Base-by-base conservation (phyloP, 2,888 invertebrate species). In the Arge pagana region DNA sequence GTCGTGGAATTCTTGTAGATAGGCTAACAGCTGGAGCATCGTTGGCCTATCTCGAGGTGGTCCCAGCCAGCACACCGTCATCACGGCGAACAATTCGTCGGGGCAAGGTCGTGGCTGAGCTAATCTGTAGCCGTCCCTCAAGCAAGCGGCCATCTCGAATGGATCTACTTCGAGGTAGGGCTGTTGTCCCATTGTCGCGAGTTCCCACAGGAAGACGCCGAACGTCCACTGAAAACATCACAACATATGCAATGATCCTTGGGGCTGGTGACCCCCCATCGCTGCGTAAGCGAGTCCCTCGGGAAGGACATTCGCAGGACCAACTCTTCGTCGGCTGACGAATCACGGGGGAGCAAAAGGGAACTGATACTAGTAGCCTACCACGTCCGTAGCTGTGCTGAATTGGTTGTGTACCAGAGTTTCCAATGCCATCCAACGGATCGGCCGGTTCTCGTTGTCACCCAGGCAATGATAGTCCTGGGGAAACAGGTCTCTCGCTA, bases 341-440 rank as follows among this genome's bases (percentile, higher is more conserved):
- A 60, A 53, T 8, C 48, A 33, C 18, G 36, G 18, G 37, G 37
- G 19, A 37, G 19, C 48, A n/a, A n/a, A n/a, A n/a, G n/a, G n/a
- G n/a, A n/a, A n/a, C n/a, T n/a, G n/a, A n/a, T n/a, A n/a, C n/a
- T 19, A 35, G 16, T 21, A 37, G 51, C 28, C 83, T 79, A 93
- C 93, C 83, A 95, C 91, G 80, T 97, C 96, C 48, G 93, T 90
- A 51, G 93, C 88, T 41, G 88, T 87, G 54, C 89, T 88, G 74
- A 90, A 95, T 69, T 89, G 86, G 66, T 88, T 86, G 68, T 89
- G 88, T 50, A 89, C 82, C 54, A 94, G 78, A 24, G 90, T 88
- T 78, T 96, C 96, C 31, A 93, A 82, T 1, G 96, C 89, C 82
- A 96, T 84, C 96, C 96, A 96, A 78, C 94, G 95, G 59, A 96